A percentile compares a stretch with the other conserved stretches of the same genome.
Conservation (phyloP, 2,888 invertebrate species). For the Colletes collaris region DNA sequence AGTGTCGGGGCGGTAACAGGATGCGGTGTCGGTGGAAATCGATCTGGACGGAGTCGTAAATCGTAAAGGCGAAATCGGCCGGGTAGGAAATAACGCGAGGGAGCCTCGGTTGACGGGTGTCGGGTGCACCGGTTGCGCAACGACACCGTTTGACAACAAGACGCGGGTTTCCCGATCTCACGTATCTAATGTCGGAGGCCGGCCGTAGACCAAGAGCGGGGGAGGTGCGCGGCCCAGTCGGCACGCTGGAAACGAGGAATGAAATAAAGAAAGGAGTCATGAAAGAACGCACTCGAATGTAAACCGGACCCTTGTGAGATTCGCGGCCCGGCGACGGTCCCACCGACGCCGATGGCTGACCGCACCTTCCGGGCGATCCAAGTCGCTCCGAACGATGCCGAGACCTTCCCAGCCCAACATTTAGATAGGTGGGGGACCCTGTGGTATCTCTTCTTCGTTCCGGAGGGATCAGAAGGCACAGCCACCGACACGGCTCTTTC, state of each 20-base stretch:
- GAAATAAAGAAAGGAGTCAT: conserved; percentile 72
- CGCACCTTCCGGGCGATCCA: conserved; percentile 81
- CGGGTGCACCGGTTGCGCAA: conserved; percentile 75
- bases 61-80: conserved; percentile 51
- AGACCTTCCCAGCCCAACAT: conserved; percentile 61
- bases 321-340: conserved; percentile 80
- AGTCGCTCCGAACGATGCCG: conserved; percentile 58
- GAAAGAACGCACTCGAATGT: conserved; percentile 80
- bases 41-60: conserved; percentile 49
- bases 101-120: conserved; percentile 57
- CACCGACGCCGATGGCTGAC: conserved; percentile 81
- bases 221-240: conserved; percentile 31
- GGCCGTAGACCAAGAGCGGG: conserved; percentile 24
- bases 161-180: conserved; percentile 66
- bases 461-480: conserved; percentile 6
- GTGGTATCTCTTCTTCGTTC: conserved; percentile 20
- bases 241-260: conserved; percentile 55
- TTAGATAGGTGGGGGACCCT: conserved; percentile 52
- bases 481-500: conserved; percentile 28
- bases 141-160: conserved; percentile 69
- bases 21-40: conserved; percentile 57
- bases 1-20: conserved; percentile 47
- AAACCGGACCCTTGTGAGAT: conserved; percentile 83
- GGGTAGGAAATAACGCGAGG: conserved; percentile 56
- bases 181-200: conserved; percentile 76